Base-by-base conservation (phyloP, 2,113 vertebrate genomes). In the Channa argus region DNA sequence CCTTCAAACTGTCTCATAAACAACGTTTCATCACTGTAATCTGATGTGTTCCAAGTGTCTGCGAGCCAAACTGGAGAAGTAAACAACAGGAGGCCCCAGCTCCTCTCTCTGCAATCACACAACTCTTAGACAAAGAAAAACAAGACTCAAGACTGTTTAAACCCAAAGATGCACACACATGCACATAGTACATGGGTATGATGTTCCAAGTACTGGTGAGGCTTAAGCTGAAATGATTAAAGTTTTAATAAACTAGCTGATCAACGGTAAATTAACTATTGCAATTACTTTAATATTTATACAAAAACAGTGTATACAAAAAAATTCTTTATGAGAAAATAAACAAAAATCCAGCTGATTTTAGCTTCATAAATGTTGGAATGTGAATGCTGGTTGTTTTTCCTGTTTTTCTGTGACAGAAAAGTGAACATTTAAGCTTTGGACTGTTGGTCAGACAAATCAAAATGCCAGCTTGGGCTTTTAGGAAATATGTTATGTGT, bases 1-100 rank as follows among this genome's bases (percentile, higher is more conserved):
- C 46, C 71, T 83, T 82, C 70, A 63, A 52, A 65, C 58, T 37
- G 77, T 83, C 74, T 74, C 69, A 85, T 84, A 88, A 92, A 91
- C 89, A 88, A 52, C 82, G 79, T 81, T 83, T 88, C 72, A 74
- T 71, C 77, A 82, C 75, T 15, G 24, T 53, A 61, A 82, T 75
- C 74, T 79, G 44, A 87, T 82, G 77, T 73, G 83, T 70, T 85
- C 78, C 69, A 62, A 83, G 50, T 15, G 38, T 82, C 66, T 68
- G 74, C 4, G 53, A 88, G 85, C 73, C 68, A 73, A 86, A 63
- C 45, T 59, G 44, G 34, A 84, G 46, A 59, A 70, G 73, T 84
- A 86, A 89, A 90, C 83, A 86, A 88, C 67, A 75, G n/a, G 34
- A 78, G 69, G 85, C 51, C 58, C 63, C 46, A 14, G 70, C 55